Conservation (phyloP, 2,888 invertebrate species). For the Dione vanillae region DNA sequence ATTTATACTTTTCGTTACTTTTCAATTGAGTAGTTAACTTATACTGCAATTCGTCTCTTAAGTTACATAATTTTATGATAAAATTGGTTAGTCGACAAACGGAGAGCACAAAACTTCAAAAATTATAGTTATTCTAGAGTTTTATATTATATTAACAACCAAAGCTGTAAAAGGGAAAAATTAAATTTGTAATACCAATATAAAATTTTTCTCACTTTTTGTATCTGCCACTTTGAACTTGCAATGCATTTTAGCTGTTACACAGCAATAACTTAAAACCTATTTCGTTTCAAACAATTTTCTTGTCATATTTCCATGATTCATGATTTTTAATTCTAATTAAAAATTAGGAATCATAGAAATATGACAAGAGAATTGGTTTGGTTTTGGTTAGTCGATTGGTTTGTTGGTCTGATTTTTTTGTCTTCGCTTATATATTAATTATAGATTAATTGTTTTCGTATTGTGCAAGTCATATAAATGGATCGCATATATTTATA, state of each 20-base stretch:
- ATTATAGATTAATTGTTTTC: slow-evolving; percentile 6
- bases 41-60: background rate
- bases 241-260: background rate
- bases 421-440: background rate
- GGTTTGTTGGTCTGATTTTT: background rate
- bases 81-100: no score
- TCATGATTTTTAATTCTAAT: background rate
- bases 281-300: background rate
- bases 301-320: background rate
- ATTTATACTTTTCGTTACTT: background rate
- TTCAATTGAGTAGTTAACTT: background rate
- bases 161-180: no score
- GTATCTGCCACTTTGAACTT: background rate
- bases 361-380: no score
- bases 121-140: no score
- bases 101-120: no score
- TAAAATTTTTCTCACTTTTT: background rate
- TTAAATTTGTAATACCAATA: no score
- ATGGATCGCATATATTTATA: slow-evolving; percentile 51
- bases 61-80: no score
- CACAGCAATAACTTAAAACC: background rate
- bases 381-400: no score
- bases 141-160: no score
- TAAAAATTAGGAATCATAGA: no score
- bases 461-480: slow-evolving; percentile 27